Evolutionary conservation across 2,888 invertebrate genomes (phyloP).

Genomic region (Glyphotaelius pellucidus): DNA sequence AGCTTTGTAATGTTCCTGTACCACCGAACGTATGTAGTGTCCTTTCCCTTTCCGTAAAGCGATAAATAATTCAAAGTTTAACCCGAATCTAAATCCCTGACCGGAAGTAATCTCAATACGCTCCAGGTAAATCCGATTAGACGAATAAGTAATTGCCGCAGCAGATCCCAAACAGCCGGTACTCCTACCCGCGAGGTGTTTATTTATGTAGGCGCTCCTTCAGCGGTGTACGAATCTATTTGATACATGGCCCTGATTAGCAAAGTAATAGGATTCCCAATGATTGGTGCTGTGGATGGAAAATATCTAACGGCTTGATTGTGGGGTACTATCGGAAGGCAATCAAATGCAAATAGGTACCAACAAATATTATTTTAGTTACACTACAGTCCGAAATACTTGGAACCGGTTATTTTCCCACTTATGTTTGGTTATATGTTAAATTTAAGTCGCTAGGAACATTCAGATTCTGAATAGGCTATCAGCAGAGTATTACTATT

Average conservation of each 20-base stretch:
- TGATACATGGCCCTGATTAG: background rate
- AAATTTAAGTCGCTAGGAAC: background rate
- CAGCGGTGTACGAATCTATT: background rate
- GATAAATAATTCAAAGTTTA: slow-evolving; percentile 57
- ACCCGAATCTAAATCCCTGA: slow-evolving; percentile 52
- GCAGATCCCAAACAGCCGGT: slow-evolving; percentile 35
- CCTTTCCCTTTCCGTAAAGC: background rate
- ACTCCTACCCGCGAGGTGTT: background rate
- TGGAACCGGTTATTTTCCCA: no score
- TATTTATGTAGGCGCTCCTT: slow-evolving; percentile 20
- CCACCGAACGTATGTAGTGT: background rate
- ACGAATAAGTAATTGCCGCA: slow-evolving; percentile 61
- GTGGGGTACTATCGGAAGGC: background rate
- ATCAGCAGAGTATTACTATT: background rate
- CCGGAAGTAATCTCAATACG: slow-evolving; percentile 62
- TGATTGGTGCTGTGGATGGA: background rate
- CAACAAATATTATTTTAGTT: background rate
- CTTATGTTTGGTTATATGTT: background rate
- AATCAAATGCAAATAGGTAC: background rate
- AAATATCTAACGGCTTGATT: background rate
- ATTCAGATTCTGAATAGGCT: background rate
- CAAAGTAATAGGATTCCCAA: background rate
- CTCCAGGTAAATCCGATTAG: slow-evolving; percentile 63
- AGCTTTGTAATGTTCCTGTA: background rate
- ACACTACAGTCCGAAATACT: no score